Percentiles rank a stretch among this genome's conserved stretches.
These are phyloP conservation scores for Leptatherina wallacei DNA, from an alignment of 2,797 vertebrate species.

Conservation along the genomic window DNA sequence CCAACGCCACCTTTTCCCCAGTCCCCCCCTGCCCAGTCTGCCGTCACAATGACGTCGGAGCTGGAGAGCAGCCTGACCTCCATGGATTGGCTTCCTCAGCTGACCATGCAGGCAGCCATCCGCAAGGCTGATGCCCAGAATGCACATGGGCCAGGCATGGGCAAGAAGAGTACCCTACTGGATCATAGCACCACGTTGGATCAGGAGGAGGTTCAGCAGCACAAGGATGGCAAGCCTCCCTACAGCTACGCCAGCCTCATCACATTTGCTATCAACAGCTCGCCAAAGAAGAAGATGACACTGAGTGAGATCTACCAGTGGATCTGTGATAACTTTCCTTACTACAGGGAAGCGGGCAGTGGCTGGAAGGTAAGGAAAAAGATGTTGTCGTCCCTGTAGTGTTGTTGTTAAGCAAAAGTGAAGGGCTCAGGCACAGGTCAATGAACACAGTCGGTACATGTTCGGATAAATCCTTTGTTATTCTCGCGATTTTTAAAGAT, in stretches of 20 bases:
- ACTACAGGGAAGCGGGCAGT: slow-evolving; percentile 93
- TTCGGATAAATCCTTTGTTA: neutral
- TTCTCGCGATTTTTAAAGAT: neutral
- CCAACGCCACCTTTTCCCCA: slow-evolving; percentile 64
- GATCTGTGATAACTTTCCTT: slow-evolving; percentile 97
- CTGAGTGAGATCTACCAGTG: slow-evolving; percentile 96
- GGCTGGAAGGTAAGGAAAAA: slow-evolving; percentile 91
- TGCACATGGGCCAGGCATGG: slow-evolving; percentile 88
- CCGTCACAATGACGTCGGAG: slow-evolving; percentile 91
- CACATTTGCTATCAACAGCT: slow-evolving; percentile 95
- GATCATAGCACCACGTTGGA: slow-evolving; percentile 93
- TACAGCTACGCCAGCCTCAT: slow-evolving; percentile 96
- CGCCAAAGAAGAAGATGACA: slow-evolving; percentile 96
- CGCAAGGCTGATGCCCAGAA: slow-evolving; percentile 91
- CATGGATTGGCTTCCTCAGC: slow-evolving; percentile 95
- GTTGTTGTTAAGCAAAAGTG: neutral
- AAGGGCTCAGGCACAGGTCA: neutral
- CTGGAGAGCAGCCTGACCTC: slow-evolving; percentile 95
- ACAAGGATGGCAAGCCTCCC: slow-evolving; percentile 93
- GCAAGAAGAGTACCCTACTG: slow-evolving; percentile 89
- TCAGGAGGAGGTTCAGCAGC: slow-evolving; percentile 93
- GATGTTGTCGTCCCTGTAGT: neutral
- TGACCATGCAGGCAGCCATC: slow-evolving; percentile 93
- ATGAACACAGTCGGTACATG: neutral
- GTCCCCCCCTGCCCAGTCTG: slow-evolving; percentile 69